phyloP scores from a whole-genome alignment of 2,797 vertebrate genomes.

The Darevskia mixta region DNA sequence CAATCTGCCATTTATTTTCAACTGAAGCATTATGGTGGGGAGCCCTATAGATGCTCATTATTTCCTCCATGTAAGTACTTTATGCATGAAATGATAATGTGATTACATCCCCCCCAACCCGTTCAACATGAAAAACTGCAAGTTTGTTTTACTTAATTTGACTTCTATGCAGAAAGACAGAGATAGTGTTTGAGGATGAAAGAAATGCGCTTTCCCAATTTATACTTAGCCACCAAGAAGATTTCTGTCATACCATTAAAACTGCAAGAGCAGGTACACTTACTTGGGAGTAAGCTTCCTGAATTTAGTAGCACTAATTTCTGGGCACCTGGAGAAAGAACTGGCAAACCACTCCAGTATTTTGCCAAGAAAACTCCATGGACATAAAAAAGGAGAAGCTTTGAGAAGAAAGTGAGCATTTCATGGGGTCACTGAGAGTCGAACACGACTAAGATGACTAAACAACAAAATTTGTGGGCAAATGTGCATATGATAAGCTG shows the following conservation, averaged over 20 bases:
- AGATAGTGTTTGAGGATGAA: neutral
- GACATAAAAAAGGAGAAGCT: no score
- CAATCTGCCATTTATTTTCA: neutral
- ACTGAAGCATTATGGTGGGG: neutral
- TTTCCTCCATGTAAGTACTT: neutral
- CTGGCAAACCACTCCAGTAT: no score
- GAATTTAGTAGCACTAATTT: neutral
- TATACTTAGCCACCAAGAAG: constrained; percentile 48
- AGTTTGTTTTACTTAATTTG: constrained; percentile 32
- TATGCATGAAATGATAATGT: constrained; percentile 2
- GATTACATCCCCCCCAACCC: neutral
- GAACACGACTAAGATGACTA: no score
- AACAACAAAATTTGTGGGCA: neutral
- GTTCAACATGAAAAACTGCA: constrained; percentile 25
- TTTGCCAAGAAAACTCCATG: no score
- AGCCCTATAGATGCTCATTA: neutral
- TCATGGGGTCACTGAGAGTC: no score
- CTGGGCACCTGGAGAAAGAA: neutral
- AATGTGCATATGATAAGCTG: neutral
- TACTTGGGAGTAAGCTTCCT: neutral
- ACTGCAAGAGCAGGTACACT: neutral
- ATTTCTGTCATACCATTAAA: neutral
- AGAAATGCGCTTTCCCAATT: neutral
- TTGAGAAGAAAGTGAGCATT: no score
- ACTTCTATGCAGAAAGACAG: neutral